A percentile compares a stretch with the other conserved stretches of the same genome.
Conservation (phyloP, 2,888 invertebrate genomes). For the Capitulum mitella region DNA sequence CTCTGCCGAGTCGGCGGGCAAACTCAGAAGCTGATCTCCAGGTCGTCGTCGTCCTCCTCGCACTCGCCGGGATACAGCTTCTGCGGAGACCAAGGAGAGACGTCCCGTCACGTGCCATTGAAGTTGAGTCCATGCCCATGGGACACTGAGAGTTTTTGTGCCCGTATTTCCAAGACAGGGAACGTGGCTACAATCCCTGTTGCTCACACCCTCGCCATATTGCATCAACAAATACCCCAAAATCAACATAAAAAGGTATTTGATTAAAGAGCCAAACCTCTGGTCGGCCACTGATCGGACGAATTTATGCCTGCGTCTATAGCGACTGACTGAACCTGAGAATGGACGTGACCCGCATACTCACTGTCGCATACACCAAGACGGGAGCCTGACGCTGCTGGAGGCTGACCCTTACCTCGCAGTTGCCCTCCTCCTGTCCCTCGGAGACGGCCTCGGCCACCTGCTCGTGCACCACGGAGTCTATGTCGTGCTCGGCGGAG, state of each 20-base stretch:
- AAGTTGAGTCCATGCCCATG: neutral
- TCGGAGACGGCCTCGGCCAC: neutral
- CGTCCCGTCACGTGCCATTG: neutral
- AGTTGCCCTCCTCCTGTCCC: neutral
- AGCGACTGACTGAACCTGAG: neutral
- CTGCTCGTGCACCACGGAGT: conserved; percentile 18
- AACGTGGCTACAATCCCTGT: no score
- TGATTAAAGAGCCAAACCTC: no score
- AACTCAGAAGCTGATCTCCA: conserved; percentile 1
- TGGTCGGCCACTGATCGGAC: no score
- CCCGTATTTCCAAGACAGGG: neutral
- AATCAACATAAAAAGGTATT: no score
- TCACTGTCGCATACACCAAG: no score
- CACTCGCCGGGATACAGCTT: neutral
- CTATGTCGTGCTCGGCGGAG: neutral
- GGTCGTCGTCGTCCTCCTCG: neutral
- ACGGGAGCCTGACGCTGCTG: no score
- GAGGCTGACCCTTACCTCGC: conserved; percentile 17
- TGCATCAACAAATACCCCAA: no score
- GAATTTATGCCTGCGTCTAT: no score
- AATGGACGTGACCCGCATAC: no score
- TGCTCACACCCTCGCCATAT: neutral
- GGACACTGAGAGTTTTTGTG: neutral
- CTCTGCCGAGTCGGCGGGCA: no score
- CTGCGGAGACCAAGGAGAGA: neutral